Conservation (phyloP, 2,797 vertebrate species). For the Gymnothorax javanicus region DNA sequence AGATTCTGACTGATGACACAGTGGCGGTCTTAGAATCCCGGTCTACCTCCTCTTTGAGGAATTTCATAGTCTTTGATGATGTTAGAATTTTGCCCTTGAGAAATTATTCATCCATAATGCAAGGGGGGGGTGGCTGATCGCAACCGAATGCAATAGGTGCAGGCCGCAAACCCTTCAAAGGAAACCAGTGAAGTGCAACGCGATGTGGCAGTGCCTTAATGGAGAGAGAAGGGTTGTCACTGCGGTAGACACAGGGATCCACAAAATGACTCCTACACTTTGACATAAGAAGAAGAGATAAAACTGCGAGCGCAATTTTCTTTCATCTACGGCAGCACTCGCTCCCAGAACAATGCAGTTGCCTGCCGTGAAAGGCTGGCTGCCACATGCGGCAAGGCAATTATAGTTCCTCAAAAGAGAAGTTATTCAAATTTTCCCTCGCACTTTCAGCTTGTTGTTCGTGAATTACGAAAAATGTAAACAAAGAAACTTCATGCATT, state of each 20-base stretch:
- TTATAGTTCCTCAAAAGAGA: neutral
- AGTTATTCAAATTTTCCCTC: slow-evolving; percentile 23
- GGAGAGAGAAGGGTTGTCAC: slow-evolving; percentile 40
- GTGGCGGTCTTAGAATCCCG: slow-evolving; percentile 36
- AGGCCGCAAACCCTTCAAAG: slow-evolving; percentile 44
- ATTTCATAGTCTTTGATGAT: slow-evolving; percentile 52
- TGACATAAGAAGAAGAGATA: slow-evolving; percentile 44
- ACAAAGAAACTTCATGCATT: slow-evolving; percentile 5
- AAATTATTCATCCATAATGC: slow-evolving; percentile 40
- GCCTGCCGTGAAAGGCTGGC: neutral
- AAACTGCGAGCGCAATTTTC: slow-evolving; percentile 34
- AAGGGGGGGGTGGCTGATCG: slow-evolving; percentile 37
- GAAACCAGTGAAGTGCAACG: slow-evolving; percentile 19
- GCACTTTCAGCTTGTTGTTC: slow-evolving; percentile 1
- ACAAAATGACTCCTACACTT: slow-evolving; percentile 37
- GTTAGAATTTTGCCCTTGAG: slow-evolving; percentile 42
- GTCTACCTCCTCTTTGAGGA: slow-evolving; percentile 33
- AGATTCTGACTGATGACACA: slow-evolving; percentile 32
- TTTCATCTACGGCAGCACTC: slow-evolving; percentile 24
- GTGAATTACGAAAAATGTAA: neutral
- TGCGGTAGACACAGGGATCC: slow-evolving; percentile 37
- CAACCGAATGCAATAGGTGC: slow-evolving; percentile 48
- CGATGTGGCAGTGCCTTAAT: slow-evolving; percentile 34
- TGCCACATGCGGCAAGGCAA: neutral
- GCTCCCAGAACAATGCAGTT: slow-evolving; percentile 15